A percentile compares a stretch with the other conserved stretches of the same genome.
phyloP scores from a whole-genome alignment of 2,113 vertebrate species.

The Archilochus colubris region DNA sequence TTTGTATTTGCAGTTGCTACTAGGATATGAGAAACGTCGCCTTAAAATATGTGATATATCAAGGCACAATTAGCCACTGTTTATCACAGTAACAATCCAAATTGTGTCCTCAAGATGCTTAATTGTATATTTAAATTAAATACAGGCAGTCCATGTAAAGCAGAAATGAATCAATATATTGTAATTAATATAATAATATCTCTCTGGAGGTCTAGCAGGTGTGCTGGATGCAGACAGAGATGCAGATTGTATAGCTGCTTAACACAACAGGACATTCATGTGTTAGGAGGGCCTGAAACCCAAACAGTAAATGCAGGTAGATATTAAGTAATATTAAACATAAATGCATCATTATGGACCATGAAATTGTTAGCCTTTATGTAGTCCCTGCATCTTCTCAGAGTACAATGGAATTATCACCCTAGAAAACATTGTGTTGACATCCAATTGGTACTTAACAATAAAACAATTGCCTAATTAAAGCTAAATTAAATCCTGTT shows the following conservation, averaged over 20 bases:
- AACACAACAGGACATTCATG: neutral
- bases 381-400: slow-evolving; percentile 2
- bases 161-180: slow-evolving; percentile 60
- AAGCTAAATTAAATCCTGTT: slow-evolving; percentile 62
- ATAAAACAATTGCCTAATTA: slow-evolving; percentile 66
- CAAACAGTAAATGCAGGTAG: neutral
- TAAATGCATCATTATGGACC: neutral
- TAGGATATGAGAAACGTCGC: neutral
- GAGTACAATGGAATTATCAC: slow-evolving; percentile 1
- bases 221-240: neutral
- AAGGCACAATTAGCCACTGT: slow-evolving; percentile 18
- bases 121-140: slow-evolving; percentile 57
- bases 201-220: slow-evolving; percentile 36
- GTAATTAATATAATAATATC: slow-evolving; percentile 57
- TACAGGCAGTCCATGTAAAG: neutral
- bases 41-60: slow-evolving; percentile 12
- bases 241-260: neutral
- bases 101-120: neutral
- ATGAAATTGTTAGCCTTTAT: neutral
- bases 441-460: slow-evolving; percentile 44
- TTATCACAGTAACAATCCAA: slow-evolving; percentile 39
- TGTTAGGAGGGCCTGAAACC: neutral
- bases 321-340: neutral
- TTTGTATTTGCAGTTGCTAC: neutral
- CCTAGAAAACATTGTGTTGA: slow-evolving; percentile 34